phyloP scores from a whole-genome alignment of 2,113 vertebrate species.

The Crocuta crocuta region DNA sequence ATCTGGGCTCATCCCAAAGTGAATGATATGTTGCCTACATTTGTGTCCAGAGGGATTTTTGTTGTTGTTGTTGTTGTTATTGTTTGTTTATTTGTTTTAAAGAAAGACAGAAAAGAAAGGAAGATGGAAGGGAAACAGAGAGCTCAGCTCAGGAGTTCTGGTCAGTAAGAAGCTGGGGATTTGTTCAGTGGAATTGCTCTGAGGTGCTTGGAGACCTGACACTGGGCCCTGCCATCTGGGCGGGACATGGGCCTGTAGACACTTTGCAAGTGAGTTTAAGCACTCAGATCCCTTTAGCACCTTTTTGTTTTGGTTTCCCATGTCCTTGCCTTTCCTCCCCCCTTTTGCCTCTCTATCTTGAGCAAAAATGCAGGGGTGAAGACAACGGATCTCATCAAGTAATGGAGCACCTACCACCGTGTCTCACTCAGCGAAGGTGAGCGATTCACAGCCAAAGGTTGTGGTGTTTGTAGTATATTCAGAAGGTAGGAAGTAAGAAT shows the following conservation, averaged over 20 bases:
- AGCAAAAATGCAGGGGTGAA: neutral
- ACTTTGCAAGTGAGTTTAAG: neutral
- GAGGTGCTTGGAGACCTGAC: neutral
- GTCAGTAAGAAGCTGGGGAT: neutral
- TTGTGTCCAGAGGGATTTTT: neutral
- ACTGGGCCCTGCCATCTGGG: neutral
- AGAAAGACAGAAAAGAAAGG: neutral
- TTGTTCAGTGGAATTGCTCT: neutral
- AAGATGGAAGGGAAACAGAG: neutral
- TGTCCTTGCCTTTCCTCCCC: neutral
- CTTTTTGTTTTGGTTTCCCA: neutral
- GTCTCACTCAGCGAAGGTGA: neutral
- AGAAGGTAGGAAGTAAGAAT: neutral
- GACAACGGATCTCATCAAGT: neutral
- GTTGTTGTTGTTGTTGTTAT: neutral
- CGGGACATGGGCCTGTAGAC: neutral
- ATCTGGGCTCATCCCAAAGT: neutral
- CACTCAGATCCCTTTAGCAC: neutral
- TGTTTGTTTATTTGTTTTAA: neutral
- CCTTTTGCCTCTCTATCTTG: neutral
- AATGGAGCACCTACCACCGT: neutral
- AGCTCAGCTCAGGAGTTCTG: neutral
- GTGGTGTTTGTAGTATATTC: neutral
- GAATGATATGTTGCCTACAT: neutral
- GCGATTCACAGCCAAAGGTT: neutral